Evolutionary conservation across 2,888 invertebrate species (phyloP).

Genomic region (Ormyrus pomaceus): DNA sequence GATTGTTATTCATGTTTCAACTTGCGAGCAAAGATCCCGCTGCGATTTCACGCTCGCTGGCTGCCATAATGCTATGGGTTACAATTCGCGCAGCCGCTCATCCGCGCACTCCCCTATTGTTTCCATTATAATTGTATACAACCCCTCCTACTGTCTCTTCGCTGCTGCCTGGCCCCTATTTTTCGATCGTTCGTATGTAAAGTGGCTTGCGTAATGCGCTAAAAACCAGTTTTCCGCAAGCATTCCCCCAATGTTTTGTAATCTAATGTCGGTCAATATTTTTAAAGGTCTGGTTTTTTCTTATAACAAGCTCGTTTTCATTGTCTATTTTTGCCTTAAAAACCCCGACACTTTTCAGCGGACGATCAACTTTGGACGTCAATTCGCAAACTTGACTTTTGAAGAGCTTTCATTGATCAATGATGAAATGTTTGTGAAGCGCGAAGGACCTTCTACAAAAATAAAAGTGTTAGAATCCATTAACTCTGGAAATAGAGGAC

Average conservation of each 20-base stretch:
- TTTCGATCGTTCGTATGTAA: slow-evolving; percentile 6
- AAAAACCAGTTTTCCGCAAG: too few species aligned
- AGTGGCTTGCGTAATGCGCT: too few species aligned
- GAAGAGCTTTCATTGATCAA: not conserved
- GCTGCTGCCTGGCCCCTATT: too few species aligned
- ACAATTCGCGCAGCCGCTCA: not conserved
- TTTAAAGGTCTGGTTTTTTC: too few species aligned
- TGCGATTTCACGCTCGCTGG: slow-evolving; percentile 47
- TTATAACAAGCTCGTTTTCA: too few species aligned
- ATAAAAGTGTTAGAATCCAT: not conserved
- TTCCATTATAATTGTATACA: slow-evolving; percentile 11
- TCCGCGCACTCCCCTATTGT: not conserved
- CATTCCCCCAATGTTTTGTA: too few species aligned
- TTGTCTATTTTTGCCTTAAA: too few species aligned
- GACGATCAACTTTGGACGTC: too few species aligned
- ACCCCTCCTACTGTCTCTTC: not conserved
- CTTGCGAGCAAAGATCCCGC: slow-evolving; percentile 26
- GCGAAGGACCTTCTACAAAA: not conserved
- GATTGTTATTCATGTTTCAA: slow-evolving; percentile 53
- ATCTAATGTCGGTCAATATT: too few species aligned
- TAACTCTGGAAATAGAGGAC: too few species aligned
- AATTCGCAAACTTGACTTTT: not conserved
- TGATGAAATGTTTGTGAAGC: slow-evolving; percentile 3
- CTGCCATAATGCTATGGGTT: not conserved
- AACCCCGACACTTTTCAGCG: too few species aligned